phyloP scores from a whole-genome alignment of 1,140 invertebrate species.

The Globodera ellingtonae region DNA sequence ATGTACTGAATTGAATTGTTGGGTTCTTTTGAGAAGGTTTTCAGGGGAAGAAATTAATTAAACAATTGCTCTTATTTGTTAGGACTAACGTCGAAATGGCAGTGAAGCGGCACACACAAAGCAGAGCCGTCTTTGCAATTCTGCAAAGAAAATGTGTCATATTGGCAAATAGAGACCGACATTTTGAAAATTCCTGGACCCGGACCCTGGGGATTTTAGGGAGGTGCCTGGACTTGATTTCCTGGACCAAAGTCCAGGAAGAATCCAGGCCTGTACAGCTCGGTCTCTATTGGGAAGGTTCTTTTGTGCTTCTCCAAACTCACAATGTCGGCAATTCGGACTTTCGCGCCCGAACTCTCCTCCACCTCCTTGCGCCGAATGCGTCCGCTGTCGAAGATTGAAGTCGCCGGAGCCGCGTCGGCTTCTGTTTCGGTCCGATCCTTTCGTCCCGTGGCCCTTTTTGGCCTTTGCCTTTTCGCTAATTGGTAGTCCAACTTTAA shows the following conservation, averaged over 20 bases:
- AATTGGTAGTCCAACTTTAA: slow-evolving; percentile 44
- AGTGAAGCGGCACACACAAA: slow-evolving; percentile 40
- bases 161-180: too few species aligned
- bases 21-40: background rate
- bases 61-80: slow-evolving; percentile 6
- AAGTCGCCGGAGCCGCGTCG: background rate
- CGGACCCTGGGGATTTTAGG: too few species aligned
- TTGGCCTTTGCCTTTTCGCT: slow-evolving; percentile 16
- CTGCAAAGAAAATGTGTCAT: slow-evolving; percentile 19
- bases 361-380: slow-evolving; percentile 46
- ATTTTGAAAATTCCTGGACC: too few species aligned
- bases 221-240: too few species aligned
- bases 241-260: too few species aligned
- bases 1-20: slow-evolving; percentile 33
- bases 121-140: slow-evolving; percentile 48
- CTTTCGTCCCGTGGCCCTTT: slow-evolving; percentile 15
- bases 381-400: slow-evolving; percentile 45
- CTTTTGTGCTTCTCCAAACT: slow-evolving; percentile 7
- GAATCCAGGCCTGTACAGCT: too few species aligned
- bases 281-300: too few species aligned
- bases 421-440: slow-evolving; percentile 8
- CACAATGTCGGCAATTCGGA: slow-evolving; percentile 50
- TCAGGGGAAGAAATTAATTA: background rate
- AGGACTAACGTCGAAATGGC: slow-evolving; percentile 49
- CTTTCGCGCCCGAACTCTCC: slow-evolving; percentile 42